Base-by-base conservation (phyloP, 2,797 vertebrate genomes). In the Hippocampus kuda region DNA sequence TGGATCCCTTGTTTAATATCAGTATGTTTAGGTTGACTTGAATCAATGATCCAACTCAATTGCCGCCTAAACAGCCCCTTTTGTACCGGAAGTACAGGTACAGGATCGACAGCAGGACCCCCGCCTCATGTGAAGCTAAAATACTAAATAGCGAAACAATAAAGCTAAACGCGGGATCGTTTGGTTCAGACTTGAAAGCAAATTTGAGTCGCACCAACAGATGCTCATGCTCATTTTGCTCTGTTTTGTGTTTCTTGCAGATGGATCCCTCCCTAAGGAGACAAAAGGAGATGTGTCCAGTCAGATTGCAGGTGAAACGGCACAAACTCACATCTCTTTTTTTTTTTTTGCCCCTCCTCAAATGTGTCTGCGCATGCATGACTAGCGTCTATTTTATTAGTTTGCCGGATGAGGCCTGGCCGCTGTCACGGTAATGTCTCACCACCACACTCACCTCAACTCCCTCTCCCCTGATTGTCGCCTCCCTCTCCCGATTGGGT, bases 191-290 rank as follows among this genome's bases (percentile, higher is more conserved):
- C 48, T 49, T 49, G 48, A 18, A 18, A 49, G 5, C 16, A 49
- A 18, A 16, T 49, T 49, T 49, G 48, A 20, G 48, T 49, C 16
- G 6, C 48, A 2, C 16, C 48, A 4, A 8, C 49, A 51, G 18
- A 22, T 1, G 49, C 15, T 20, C 9, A 66, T 30, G 44, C 1
- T 68, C 34, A 11, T 42, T 27, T 48, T 24, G 61, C 4, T 68
- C 15, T 68, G 13, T 10, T 18, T 18, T 71, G 1, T 77, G 22
- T 79, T 80, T n/a, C 34, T 65, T 69, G 24, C 82, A 89, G 89
- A 90, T 82, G 86, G 85, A 83, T 85, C 86, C 79, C 83, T 89
- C 74, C 82, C 86, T 66, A 89, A 90, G 79, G 88, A 90, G 80
- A 78, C 86, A 41, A 89, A 88, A 88, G 89, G 87, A 84, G 89